These are phyloP conservation scores for Torymus tubicola DNA, from an alignment of 2,888 invertebrate genomes.

Conservation along the genomic window DNA sequence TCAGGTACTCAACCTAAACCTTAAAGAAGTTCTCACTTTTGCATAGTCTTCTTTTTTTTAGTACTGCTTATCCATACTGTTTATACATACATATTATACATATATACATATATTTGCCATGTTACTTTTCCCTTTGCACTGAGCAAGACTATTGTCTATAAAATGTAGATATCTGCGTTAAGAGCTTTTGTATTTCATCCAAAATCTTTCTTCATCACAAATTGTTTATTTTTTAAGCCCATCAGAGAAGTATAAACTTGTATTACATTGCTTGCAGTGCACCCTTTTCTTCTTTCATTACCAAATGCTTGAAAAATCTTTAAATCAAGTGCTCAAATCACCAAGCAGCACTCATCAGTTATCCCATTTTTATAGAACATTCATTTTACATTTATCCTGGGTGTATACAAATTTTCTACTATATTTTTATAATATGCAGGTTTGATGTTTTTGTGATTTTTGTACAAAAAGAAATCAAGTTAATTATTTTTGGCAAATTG, in stretches of 20 bases:
- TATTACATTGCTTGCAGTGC: constrained; percentile 34
- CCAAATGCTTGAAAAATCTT: constrained; percentile 30
- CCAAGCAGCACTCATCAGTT: constrained; percentile 4
- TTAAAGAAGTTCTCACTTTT: constrained; percentile 66
- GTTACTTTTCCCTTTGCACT: constrained; percentile 45
- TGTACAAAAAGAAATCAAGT: no score
- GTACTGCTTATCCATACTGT: constrained; percentile 65
- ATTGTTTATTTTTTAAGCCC: constrained; percentile 23
- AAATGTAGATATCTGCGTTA: constrained; percentile 35
- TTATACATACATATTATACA: constrained; percentile 25
- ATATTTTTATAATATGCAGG: not conserved
- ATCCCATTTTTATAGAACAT: not conserved
- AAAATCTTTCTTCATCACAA: constrained; percentile 24
- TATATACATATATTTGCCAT: constrained; percentile 51
- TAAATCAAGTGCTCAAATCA: constrained; percentile 18
- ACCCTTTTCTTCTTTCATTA: constrained; percentile 34
- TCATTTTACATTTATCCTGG: not conserved
- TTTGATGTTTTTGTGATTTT: no score
- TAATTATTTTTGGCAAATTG: no score
- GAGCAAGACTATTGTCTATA: constrained; percentile 23
- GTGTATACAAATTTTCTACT: not conserved
- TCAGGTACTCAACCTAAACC: constrained; percentile 75
- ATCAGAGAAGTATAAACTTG: constrained; percentile 7
- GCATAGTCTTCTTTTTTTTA: constrained; percentile 62
- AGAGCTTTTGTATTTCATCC: constrained; percentile 3